Evolutionary conservation across 2,113 vertebrate genomes (phyloP), one percentile per base, ranked within the genome.

Genomic region (Onychostoma macrolepis): DNA sequence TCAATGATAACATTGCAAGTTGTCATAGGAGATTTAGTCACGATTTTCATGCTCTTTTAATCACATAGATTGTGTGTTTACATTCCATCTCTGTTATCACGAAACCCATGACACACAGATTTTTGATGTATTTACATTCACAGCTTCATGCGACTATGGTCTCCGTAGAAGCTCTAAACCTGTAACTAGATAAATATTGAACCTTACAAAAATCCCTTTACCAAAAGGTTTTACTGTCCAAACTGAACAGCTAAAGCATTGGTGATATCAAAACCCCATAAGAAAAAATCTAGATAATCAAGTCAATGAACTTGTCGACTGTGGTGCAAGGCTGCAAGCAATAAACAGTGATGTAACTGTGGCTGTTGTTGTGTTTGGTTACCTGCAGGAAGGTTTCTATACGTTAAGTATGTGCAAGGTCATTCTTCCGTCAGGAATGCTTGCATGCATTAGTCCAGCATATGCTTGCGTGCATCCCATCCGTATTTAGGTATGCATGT

Each of bases 401-500:
- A 21, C 33, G 28, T 61, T 41, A 24, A 80, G 17, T 56, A 53
- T 53, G 83, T 71, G 75, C 6, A 72, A 24, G 41, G 12, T 48
- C 21, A n/a, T 83, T 38, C 5, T 17, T 6, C 69, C 53, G 53
- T 84, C 19, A 13, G 69, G 36, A 67, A 50, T 83, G 63, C n/a
- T 33, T 19, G 30, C 33, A 30, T 15, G 28, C 74, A 50, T 36
- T 28, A 58, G 77, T 78, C 84, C 12, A 85, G 86, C 80, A 33
- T 71, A 71, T 41, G 80, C 74, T 80, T 89, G 67, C 4, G 4
- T 69, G 65, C 28, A 72, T 65, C 58, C 19, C 28, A 72, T 67
- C 30, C 69, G 58, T 75, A 58, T 87, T 82, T 87, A 74, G 67
- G 53, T 85, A 28, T 79, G 90, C 82, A 5, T 56, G 80, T 56